Evolutionary conservation across 2,888 invertebrate genomes (phyloP).

Genomic region (Drosophila nigricruria): DNA sequence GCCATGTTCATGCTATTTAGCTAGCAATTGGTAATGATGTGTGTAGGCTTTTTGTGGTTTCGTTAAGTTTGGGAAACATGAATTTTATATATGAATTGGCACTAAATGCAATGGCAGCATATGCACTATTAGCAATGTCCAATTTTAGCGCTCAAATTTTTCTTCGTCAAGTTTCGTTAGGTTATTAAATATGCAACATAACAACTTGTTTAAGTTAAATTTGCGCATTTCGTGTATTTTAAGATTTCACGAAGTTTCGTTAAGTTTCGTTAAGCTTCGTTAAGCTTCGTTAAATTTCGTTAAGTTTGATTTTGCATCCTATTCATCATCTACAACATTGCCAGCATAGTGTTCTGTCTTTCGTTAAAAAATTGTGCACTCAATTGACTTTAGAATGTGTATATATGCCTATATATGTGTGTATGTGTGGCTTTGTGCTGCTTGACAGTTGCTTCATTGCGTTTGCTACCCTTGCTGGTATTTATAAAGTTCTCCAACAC

Average conservation of each 20-base stretch:
- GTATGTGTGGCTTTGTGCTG: neutral
- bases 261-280: neutral
- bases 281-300: neutral
- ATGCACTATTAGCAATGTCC: no score
- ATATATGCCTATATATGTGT: neutral
- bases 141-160: neutral
- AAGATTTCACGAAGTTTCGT: neutral
- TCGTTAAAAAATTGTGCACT: neutral
- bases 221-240: neutral
- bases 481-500: conserved; percentile 7
- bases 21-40: neutral
- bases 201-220: neutral
- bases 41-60: neutral
- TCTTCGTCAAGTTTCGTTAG: conserved; percentile 4
- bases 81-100: no score
- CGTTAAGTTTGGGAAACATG: conserved; percentile 1
- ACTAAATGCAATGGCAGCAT: fast-evolving
- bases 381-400: neutral
- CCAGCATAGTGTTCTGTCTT: neutral
- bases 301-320: neutral
- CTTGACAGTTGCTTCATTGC: conserved; percentile 21
- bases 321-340: neutral
- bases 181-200: neutral
- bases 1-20: neutral
- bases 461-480: conserved; percentile 9